These are phyloP conservation scores for Cyclopterus lumpus DNA, from an alignment of 2,797 vertebrate species.

Conservation along the genomic window DNA sequence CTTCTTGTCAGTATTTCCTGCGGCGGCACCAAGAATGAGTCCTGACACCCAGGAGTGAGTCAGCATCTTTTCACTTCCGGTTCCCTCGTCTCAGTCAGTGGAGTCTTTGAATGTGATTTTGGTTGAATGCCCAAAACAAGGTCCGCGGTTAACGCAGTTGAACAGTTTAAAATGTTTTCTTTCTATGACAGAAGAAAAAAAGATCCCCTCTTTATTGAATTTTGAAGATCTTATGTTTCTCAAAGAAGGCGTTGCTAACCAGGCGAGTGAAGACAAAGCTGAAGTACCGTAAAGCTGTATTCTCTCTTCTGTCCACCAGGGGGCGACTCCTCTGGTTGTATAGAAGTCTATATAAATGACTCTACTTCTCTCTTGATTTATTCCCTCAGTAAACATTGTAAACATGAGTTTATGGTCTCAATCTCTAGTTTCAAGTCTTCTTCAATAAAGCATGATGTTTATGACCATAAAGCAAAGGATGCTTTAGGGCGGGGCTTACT, in stretches of 20 bases:
- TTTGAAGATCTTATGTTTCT: too few relatives aligned
- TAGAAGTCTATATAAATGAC: not conserved
- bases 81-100: not conserved
- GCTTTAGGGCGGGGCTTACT: not conserved
- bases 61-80: not conserved
- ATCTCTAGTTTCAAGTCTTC: not conserved
- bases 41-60: not conserved
- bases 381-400: not conserved
- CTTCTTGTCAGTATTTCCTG: constrained; percentile 6
- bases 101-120: not conserved
- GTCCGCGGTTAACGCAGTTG: not conserved
- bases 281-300: too few relatives aligned
- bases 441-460: not conserved
- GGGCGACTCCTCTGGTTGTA: too few relatives aligned
- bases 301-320: too few relatives aligned
- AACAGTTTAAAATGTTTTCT: not conserved
- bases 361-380: not conserved
- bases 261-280: too few relatives aligned
- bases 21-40: not conserved
- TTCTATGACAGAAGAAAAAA: not conserved
- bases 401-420: not conserved
- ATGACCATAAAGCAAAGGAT: not conserved
- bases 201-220: not conserved
- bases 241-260: too few relatives aligned
- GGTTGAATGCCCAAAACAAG: not conserved